Conservation (phyloP, 2,888 invertebrate genomes). For the Microctonus hyperodae region DNA sequence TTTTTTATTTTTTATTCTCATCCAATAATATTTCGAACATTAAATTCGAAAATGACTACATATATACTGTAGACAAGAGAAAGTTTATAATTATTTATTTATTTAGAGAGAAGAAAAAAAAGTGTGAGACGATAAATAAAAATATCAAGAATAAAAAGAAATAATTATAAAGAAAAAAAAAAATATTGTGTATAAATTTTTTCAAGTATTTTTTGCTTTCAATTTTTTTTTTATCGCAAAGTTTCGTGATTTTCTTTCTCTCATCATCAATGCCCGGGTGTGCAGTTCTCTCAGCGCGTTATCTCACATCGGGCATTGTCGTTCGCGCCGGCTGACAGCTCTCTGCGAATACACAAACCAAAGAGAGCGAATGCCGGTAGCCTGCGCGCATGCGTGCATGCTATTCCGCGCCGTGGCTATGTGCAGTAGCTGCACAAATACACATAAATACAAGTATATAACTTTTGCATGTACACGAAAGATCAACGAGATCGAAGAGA, state of each 20-base stretch:
- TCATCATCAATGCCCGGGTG: neutral
- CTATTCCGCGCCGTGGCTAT: neutral
- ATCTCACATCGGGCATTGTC: slow-evolving; percentile 62
- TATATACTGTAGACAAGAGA: slow-evolving; percentile 17
- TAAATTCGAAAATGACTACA: neutral
- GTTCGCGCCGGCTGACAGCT: slow-evolving; percentile 60
- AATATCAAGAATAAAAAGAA: neutral
- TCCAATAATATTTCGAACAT: slow-evolving; percentile 3
- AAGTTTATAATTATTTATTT: neutral
- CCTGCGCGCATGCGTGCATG: slow-evolving; percentile 1
- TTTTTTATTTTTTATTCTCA: slow-evolving; percentile 35
- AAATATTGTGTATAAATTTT: neutral
- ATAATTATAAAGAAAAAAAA: slow-evolving; percentile 10
- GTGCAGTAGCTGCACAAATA: slow-evolving; percentile 3
- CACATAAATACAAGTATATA: neutral
- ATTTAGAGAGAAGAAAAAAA: neutral
- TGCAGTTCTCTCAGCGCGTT: slow-evolving; percentile 41
- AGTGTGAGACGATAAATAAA: neutral
- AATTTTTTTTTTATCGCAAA: slow-evolving; percentile 18
- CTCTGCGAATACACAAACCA: slow-evolving; percentile 31
- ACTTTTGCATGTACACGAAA: slow-evolving; percentile 9
- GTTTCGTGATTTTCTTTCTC: slow-evolving; percentile 12
- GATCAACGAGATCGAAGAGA: slow-evolving; percentile 26
- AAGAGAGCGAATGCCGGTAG: slow-evolving; percentile 24
- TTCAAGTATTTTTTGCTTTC: no score